Base-by-base conservation (phyloP, 2,797 vertebrate species). In the Limosa lapponica region DNA sequence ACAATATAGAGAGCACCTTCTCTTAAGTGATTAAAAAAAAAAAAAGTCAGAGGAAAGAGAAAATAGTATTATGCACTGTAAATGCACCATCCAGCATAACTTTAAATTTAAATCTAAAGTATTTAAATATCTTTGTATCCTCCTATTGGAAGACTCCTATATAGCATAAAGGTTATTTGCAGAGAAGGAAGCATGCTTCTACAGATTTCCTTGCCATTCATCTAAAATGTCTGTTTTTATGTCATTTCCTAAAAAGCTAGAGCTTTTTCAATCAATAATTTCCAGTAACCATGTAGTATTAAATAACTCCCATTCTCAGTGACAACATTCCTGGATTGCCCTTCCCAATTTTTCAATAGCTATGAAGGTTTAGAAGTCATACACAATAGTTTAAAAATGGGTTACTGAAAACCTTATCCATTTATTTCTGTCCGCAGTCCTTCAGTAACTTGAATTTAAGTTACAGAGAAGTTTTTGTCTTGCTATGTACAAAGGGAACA, bases 241-340 rank as follows among this genome's bases (percentile, higher is more conserved):
- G n/a, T 34, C 36, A 51, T 67, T 85, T 95, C 74, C 66, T 89
- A 77, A 96, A 95, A 89, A 80, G 27, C 19, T 28, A 16, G 37
- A 4, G 8, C 32, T 80, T 87, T 84, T 55, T 30, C 65, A 55
- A 41, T 46, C 90, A 82, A 46, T 92, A 58, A 54, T 85, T 87
- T 87, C 65, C 67, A 58, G 57, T 80, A 87, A 96, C n/a, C 58
- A 61, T 6, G 8, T 8, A 77, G 22, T n/a, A 90, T 67, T 51
- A 73, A 84, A 30, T 85, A 87, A 89, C 28, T 67, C 44, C 13
- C 5, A 32, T 64, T 95, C 37, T 65, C 52, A 74, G n/a, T 43
- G 36, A 75, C 49, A 46, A 28, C 28, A 58, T 78, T 87, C 49
- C 64, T 85, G 17, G 44, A 71, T 71, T 44, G 32, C 37, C 54